A percentile compares a stretch with the other conserved stretches of the same genome.
These are phyloP conservation scores for Perithous albicinctus DNA, from an alignment of 2,888 invertebrate species.

Conservation along the genomic window DNA sequence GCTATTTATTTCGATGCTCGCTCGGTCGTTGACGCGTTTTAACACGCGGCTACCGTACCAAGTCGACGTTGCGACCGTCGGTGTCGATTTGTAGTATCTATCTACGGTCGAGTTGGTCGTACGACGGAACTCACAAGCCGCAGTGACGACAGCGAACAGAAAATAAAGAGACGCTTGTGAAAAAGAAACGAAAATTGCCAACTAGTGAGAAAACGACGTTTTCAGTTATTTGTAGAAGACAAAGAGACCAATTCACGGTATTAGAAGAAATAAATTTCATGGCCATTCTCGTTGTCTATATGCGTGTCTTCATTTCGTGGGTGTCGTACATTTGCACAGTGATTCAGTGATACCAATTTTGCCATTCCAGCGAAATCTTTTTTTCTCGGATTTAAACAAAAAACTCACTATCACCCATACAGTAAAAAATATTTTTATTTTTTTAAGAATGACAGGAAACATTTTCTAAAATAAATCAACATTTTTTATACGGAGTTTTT, in stretches of 20 bases:
- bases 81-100: slow-evolving; percentile 23
- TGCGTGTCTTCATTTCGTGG: neutral
- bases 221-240: slow-evolving; percentile 2
- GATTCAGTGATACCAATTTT: neutral
- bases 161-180: neutral
- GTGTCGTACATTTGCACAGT: neutral
- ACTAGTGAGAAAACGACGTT: neutral
- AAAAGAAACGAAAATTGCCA: neutral
- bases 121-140: slow-evolving; percentile 45
- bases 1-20: slow-evolving; percentile 48
- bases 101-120: slow-evolving; percentile 46
- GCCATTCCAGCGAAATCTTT: neutral
- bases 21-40: slow-evolving; percentile 12
- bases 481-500: too few species aligned
- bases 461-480: too few species aligned
- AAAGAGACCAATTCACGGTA: neutral
- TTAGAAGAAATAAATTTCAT: neutral
- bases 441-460: too few species aligned
- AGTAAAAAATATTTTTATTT: too few species aligned
- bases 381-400: neutral
- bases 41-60: slow-evolving; percentile 28
- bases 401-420: neutral
- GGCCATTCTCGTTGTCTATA: neutral
- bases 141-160: slow-evolving; percentile 5
- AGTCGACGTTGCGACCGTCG: slow-evolving; percentile 34